Percentiles rank a stretch among this genome's conserved stretches.
Evolutionary conservation across 2,888 invertebrate genomes (phyloP).

Genomic region (Aleiodes testaceus): DNA sequence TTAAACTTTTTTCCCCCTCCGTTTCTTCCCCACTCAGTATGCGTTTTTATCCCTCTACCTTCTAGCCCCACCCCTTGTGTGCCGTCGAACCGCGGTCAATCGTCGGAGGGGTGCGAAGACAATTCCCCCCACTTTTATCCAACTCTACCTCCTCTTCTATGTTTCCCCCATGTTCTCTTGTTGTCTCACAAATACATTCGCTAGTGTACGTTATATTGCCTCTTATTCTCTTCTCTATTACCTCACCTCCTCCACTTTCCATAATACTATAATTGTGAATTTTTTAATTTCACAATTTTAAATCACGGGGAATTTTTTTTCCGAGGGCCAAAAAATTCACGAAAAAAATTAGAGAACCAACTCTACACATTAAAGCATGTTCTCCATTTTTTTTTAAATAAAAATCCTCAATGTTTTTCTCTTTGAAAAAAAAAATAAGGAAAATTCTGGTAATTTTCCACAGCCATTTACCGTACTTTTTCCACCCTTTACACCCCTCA

Average conservation of each 20-base stretch:
- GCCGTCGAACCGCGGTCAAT: slow-evolving; percentile 55
- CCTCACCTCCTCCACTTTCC: slow-evolving; percentile 45
- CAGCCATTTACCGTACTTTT: slow-evolving; percentile 44
- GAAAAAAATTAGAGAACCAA: too few species aligned
- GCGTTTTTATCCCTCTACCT: slow-evolving; percentile 35
- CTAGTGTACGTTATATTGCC: slow-evolving; percentile 49
- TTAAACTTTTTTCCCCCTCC: slow-evolving; percentile 20
- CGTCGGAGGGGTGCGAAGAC: slow-evolving; percentile 54
- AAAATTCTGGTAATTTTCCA: slow-evolving; percentile 44
- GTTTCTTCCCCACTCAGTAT: slow-evolving; percentile 35
- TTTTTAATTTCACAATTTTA: not conserved
- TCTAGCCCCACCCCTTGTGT: slow-evolving; percentile 47
- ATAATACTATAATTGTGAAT: not conserved
- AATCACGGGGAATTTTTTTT: not conserved
- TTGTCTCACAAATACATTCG: slow-evolving; percentile 38
- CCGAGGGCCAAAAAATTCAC: not conserved
- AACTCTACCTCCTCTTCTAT: slow-evolving; percentile 58
- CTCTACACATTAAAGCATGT: too few species aligned
- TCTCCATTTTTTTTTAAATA: too few species aligned
- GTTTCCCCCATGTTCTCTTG: slow-evolving; percentile 53
- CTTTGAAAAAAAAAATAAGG: slow-evolving; percentile 6
- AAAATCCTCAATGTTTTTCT: too few species aligned
- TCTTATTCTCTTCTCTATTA: slow-evolving; percentile 44
- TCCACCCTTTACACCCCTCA: slow-evolving; percentile 47
- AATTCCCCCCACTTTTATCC: slow-evolving; percentile 42